Base-by-base conservation (phyloP, 2,888 invertebrate genomes). In the Rhagonycha lutea region DNA sequence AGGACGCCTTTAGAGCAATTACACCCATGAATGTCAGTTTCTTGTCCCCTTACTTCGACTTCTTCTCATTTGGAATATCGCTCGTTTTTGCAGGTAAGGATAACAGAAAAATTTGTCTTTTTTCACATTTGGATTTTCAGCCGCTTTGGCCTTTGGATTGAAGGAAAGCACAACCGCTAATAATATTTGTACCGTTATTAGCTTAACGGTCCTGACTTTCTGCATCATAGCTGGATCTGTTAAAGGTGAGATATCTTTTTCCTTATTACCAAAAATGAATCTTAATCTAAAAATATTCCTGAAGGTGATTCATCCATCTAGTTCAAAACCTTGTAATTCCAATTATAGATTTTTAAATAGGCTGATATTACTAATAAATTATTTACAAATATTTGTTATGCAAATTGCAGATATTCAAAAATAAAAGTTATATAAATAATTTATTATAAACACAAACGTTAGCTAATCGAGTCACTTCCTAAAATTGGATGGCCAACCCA, bases 131-230 rank as follows among this genome's bases (percentile, higher is more conserved):
- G 95, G 60, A 95, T 94, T 3, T 88, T 73, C 86, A 92, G 93
- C 91, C 86, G 94, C 91, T 0, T 88, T 94, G 18, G 94, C 95
- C 0, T 91, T 96, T 79, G 97, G 98, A 0, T 95, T 96, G 62
- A 96, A 95, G 84, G 96, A 97, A 86, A 97, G 97, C 0, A 94
- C 96, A 0, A 89, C 91, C 69, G 92, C 95, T 79, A 98, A 97
- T 88, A 97, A 96, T 85, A 89, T 97, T 73, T 96, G 97, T 84
- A 97, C 97, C 0, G 88, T 92, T 1, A 90, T 96, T 60, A 98
- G 98, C 86, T 88, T 98, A 28, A 88, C 91, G 11, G 95, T 97
- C 0, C 95, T 98, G 1, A 80, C 93, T 4, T 96, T 95, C 84
- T 95, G 97, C 72, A 92, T 97, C 67, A 91, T 96, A 76, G 90